phyloP scores from a whole-genome alignment of 2,113 vertebrate species.

The Vicugna pacos region DNA sequence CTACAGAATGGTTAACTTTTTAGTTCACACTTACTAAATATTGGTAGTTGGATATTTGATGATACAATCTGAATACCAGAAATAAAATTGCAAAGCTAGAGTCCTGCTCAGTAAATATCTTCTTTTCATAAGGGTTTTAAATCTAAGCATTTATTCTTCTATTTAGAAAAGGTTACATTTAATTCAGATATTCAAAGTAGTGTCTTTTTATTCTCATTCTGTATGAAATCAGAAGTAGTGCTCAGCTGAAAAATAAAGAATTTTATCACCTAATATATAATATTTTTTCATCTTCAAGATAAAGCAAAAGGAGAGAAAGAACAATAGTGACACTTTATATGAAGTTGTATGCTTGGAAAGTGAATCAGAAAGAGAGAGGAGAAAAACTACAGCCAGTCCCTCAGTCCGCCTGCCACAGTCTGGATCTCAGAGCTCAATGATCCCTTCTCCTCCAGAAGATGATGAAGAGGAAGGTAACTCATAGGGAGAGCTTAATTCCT shows the following conservation, averaged over 20 bases:
- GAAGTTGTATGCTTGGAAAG: constrained; percentile 98
- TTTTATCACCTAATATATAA: constrained; percentile 24
- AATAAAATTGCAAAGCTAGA: constrained; percentile 4
- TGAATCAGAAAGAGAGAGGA: constrained; percentile 94
- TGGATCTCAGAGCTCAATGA: constrained; percentile 91
- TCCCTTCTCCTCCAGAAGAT: constrained; percentile 97
- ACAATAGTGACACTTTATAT: constrained; percentile 94
- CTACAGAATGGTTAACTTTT: neutral
- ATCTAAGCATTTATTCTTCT: constrained; percentile 20
- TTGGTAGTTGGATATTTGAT: constrained; percentile 39
- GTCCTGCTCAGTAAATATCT: neutral
- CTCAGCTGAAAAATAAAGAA: neutral
- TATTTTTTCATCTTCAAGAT: constrained; percentile 86
- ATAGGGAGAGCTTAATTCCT: neutral
- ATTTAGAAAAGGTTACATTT: constrained; percentile 35
- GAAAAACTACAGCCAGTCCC: constrained; percentile 96
- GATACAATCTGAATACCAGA: neutral
- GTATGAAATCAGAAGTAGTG: neutral
- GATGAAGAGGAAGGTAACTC: constrained; percentile 97
- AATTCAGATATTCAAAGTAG: neutral
- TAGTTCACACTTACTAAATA: constrained; percentile 25
- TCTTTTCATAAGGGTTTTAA: constrained; percentile 48
- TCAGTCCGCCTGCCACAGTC: constrained; percentile 90
- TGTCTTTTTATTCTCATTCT: constrained; percentile 25
- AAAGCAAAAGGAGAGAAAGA: constrained; percentile 96